A percentile compares a stretch with the other conserved stretches of the same genome.
Evolutionary conservation across 2,113 vertebrate species (phyloP).

Genomic region (Probosciger aterrimus): DNA sequence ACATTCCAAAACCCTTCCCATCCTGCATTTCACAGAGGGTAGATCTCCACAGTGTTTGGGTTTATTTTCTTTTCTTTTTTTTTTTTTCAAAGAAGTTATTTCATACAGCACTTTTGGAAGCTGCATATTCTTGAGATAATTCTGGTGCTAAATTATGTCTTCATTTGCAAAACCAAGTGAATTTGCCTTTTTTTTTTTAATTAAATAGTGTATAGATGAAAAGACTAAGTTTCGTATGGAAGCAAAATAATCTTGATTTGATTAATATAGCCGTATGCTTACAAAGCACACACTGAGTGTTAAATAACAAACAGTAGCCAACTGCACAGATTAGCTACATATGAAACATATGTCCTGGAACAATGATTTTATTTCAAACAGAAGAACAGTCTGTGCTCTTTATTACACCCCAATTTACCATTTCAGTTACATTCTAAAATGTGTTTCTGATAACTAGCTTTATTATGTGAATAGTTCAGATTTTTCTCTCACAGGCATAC

Average conservation of each 20-base stretch:
- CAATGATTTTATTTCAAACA: slow-evolving; percentile 65
- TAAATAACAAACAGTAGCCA: slow-evolving; percentile 67
- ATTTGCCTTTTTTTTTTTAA: not conserved
- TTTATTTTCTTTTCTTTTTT: not conserved
- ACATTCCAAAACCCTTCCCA: not conserved
- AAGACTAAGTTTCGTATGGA: not conserved
- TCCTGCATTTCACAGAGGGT: not conserved
- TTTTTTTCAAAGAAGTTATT: not conserved
- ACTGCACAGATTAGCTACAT: slow-evolving; percentile 52
- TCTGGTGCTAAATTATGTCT: not conserved
- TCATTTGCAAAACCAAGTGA: not conserved
- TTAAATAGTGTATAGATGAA: not conserved
- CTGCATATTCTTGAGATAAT: not conserved
- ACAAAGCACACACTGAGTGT: slow-evolving; percentile 34
- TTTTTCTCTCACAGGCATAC: not conserved
- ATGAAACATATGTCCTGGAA: slow-evolving; percentile 55
- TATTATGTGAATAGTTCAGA: slow-evolving; percentile 9
- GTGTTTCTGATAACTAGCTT: slow-evolving; percentile 25
- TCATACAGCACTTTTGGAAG: not conserved
- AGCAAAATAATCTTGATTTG: slow-evolving; percentile 29
- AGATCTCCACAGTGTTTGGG: fast-evolving
- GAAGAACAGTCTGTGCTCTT: slow-evolving; percentile 55
- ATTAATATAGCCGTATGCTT: slow-evolving; percentile 28
- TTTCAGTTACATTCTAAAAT: slow-evolving; percentile 59
- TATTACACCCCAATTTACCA: slow-evolving; percentile 53